Evolutionary conservation across 2,113 vertebrate genomes (phyloP).

Genomic region (Ibidorhyncha struthersii): DNA sequence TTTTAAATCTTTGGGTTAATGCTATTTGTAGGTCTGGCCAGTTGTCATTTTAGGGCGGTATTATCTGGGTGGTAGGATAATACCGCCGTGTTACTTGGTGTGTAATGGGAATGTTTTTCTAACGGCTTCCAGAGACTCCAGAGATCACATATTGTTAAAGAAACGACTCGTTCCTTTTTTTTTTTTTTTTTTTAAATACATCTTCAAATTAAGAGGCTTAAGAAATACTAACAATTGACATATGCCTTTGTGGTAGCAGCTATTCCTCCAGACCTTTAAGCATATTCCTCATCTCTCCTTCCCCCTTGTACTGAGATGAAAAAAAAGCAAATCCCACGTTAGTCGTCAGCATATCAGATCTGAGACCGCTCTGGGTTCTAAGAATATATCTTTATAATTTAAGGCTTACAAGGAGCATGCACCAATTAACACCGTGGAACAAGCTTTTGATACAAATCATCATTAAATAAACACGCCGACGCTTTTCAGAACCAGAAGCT

Average conservation of each 20-base stretch:
- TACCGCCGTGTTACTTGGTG: neutral
- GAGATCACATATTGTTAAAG: neutral
- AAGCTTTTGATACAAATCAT: slow-evolving; percentile 63
- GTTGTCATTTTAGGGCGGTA: slow-evolving; percentile 33
- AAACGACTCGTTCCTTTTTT: neutral
- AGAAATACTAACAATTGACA: slow-evolving; percentile 20
- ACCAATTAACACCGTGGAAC: slow-evolving; percentile 53
- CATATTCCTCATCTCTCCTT: neutral
- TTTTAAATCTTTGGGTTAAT: slow-evolving; percentile 20
- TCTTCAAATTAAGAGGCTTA: slow-evolving; percentile 54
- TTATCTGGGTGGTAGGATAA: slow-evolving; percentile 28
- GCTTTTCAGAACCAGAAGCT: slow-evolving; percentile 63
- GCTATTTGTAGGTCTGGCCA: slow-evolving; percentile 31
- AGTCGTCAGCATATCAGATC: neutral
- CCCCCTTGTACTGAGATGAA: neutral
- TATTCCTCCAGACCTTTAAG: slow-evolving; percentile 33
- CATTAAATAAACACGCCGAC: slow-evolving; percentile 61
- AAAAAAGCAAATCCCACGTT: neutral
- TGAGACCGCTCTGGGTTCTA: neutral
- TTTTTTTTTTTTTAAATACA: neutral
- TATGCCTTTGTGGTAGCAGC: neutral
- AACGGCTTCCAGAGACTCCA: slow-evolving; percentile 27
- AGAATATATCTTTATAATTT: slow-evolving; percentile 56
- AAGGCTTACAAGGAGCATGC: slow-evolving; percentile 22
- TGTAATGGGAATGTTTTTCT: slow-evolving; percentile 22